Evolutionary conservation across 2,797 vertebrate genomes (phyloP).

Genomic region (Chromobotia macracanthus): DNA sequence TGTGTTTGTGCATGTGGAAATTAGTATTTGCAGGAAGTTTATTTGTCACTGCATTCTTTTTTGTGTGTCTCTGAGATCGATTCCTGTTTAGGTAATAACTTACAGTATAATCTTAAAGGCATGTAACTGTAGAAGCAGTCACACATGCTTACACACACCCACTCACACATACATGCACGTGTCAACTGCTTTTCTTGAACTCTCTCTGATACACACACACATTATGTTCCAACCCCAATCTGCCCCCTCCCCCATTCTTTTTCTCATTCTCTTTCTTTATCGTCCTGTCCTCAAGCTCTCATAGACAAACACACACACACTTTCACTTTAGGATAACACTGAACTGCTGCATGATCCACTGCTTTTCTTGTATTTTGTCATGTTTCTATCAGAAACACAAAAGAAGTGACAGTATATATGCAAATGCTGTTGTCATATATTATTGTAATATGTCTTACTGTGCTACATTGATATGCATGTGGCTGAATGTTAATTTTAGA

Average conservation of each 20-base stretch:
- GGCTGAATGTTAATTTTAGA: background rate
- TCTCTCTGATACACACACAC: background rate
- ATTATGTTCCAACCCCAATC: background rate
- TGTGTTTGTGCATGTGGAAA: constrained; percentile 29
- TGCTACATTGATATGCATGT: background rate
- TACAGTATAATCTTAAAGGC: constrained; percentile 26
- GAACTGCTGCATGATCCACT: constrained; percentile 38
- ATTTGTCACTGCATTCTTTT: constrained; percentile 29
- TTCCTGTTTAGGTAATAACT: constrained; percentile 34
- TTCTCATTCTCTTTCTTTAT: background rate
- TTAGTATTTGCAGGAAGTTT: constrained; percentile 33
- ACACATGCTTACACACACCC: too few relatives aligned
- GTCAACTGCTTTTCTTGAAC: background rate
- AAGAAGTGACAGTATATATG: constrained; percentile 30
- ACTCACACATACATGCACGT: too few relatives aligned
- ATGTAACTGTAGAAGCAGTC: background rate
- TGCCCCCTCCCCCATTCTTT: too few relatives aligned
- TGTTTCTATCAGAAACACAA: constrained; percentile 30
- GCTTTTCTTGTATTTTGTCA: constrained; percentile 17
- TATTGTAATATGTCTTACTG: background rate
- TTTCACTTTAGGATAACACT: constrained; percentile 38
- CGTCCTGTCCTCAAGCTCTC: background rate
- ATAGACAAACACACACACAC: background rate
- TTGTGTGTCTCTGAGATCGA: constrained; percentile 23
- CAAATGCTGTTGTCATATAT: constrained; percentile 9